Conservation (phyloP, 1,140 invertebrate species). For the Aphaenogaster ashmeadi region DNA sequence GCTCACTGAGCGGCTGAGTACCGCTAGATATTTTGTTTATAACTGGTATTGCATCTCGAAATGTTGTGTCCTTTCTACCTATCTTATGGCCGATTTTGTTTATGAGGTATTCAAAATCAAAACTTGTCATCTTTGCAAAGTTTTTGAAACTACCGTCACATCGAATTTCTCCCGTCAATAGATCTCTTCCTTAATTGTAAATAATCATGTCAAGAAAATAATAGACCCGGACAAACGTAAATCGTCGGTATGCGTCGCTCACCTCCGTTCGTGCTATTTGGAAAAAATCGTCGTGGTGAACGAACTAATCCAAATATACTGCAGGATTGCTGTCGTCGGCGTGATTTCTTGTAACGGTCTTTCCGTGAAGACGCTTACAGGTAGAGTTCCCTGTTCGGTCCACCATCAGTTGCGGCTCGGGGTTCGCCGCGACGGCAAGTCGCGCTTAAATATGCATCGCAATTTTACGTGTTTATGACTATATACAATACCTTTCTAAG, state of each 20-base stretch:
- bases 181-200: not conserved
- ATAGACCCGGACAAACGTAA: not conserved
- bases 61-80: too few relatives aligned
- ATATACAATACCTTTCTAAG: constrained; percentile 81
- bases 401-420: constrained; percentile 83
- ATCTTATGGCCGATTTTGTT: too few relatives aligned
- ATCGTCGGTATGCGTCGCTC: not conserved
- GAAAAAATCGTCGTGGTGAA: constrained; percentile 80
- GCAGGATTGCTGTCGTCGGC: constrained; percentile 48
- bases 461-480: constrained; percentile 68
- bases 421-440: constrained; percentile 53
- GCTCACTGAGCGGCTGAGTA: too few relatives aligned
- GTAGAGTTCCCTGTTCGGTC: constrained; percentile 72
- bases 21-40: too few relatives aligned
- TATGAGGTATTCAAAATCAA: too few relatives aligned
- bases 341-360: constrained; percentile 68
- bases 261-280: constrained; percentile 77
- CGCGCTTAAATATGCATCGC: constrained; percentile 82
- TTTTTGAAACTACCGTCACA: too few relatives aligned
- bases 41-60: too few relatives aligned
- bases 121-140: too few relatives aligned
- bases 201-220: not conserved
- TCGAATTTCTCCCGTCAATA: not conserved
- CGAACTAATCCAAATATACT: constrained; percentile 80
- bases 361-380: constrained; percentile 68